Base-by-base conservation (phyloP, 2,888 invertebrate genomes). In the Morpho helenor region DNA sequence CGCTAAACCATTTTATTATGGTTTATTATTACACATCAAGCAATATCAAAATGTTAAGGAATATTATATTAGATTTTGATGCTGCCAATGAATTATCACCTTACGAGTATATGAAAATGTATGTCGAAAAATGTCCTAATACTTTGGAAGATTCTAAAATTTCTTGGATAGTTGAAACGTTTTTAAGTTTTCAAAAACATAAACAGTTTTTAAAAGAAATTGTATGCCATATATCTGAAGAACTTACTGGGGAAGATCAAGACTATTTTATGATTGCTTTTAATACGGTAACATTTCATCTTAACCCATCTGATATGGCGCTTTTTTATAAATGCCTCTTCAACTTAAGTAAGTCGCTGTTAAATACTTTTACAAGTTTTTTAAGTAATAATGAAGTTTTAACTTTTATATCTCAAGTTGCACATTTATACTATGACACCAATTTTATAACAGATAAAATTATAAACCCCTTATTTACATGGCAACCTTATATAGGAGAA, bases 381-480 rank as follows among this genome's bases (percentile, higher is more conserved):
- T 76, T 92, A 51, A 77, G 80, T 42, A 82, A 84, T 56, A 85
- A 91, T 66, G 86, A 91, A 68, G 81, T 85, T 53, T 72, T 92
- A 50, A 73, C 83, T 44, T 79, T 76, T 45, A 80, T 91, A 62
- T 82, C 91, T 9, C 82, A 89, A 75, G 75, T 85, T 60, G 91
- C 90, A 41, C 86, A 90, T 66, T 66, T 72, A 47, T 70, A 79
- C 66, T 93, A 91, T 66, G 92, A 92, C 59, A 85, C 86, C 47
- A 80, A 76, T 41, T 93, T 86, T 66, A 82, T 92, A 23, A 78
- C 91, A 4, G 81, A 91, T 45, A 85, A 87, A 63, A 88, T 93
- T 50, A 78, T 92, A 23, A 71, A 74, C 46, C 92, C 92, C 1
- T 73, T 93, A 40, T 77, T 91, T 66, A 71, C 75, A 45, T 89